phyloP scores from a whole-genome alignment of 2,113 vertebrate genomes.

The Serinus canaria region DNA sequence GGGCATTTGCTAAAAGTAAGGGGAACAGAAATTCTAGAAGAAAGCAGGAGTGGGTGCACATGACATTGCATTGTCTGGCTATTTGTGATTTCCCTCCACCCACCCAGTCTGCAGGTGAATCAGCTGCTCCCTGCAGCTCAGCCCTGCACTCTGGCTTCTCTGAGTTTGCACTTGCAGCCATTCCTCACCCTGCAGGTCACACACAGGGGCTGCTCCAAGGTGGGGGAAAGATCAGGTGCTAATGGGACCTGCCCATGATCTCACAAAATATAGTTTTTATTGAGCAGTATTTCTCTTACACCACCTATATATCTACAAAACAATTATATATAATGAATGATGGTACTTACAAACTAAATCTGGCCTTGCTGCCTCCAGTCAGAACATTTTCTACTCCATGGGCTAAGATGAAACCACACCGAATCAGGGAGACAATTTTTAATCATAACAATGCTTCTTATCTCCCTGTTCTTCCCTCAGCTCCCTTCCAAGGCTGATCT shows the following conservation, averaged over 20 bases:
- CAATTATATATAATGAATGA: neutral
- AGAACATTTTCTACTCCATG: neutral
- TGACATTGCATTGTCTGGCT: neutral
- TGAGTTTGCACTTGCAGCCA: neutral
- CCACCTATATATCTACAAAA: neutral
- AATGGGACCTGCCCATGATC: neutral
- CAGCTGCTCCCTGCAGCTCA: neutral
- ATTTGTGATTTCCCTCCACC: neutral
- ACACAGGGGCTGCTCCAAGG: neutral
- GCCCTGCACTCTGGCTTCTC: neutral
- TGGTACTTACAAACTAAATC: neutral
- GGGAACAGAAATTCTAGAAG: neutral
- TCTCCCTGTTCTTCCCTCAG: neutral
- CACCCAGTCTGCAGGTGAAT: neutral
- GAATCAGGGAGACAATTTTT: neutral
- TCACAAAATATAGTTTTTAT: neutral
- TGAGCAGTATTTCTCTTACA: neutral
- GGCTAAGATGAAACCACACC: neutral
- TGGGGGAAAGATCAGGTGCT: neutral
- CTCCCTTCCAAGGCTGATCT: neutral
- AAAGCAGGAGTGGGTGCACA: rapidly evolving
- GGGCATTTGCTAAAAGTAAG: neutral
- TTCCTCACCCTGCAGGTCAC: neutral
- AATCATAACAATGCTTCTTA: rapidly evolving
- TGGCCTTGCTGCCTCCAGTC: neutral